phyloP scores from a whole-genome alignment of 2,113 vertebrate genomes.

The Pitta sordida region DNA sequence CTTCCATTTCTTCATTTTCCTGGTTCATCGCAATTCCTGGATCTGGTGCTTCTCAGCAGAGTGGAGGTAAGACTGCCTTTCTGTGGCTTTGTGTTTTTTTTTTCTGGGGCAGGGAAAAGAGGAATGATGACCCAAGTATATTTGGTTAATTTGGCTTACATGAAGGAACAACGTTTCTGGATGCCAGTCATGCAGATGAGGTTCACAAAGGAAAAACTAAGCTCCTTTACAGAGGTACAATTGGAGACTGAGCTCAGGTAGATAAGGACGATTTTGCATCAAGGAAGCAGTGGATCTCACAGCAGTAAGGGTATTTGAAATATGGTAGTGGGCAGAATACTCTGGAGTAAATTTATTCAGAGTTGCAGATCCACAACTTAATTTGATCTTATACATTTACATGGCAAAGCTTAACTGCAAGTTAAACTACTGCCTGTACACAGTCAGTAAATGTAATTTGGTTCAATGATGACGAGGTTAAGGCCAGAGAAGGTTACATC shows the following conservation, averaged over 20 bases:
- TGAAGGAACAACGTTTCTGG: not conserved
- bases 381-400: not conserved
- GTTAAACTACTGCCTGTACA: not conserved
- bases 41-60: constrained; percentile 69
- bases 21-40: constrained; percentile 39
- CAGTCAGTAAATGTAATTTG: not conserved
- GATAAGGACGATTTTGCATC: not conserved
- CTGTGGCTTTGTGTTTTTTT: not conserved
- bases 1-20: constrained; percentile 45
- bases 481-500: not conserved
- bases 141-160: not conserved
- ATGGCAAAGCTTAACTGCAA: not conserved
- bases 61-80: constrained; percentile 81
- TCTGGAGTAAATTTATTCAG: not conserved
- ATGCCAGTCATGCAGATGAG: not conserved
- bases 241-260: not conserved
- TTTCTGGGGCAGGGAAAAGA: not conserved
- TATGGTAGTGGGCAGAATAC: not conserved
- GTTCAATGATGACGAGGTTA: not conserved
- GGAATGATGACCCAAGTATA: not conserved
- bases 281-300: not conserved
- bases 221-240: not conserved
- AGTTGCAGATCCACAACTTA: not conserved
- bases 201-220: not conserved
- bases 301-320: not conserved